These are phyloP conservation scores for Danionella dracula DNA, from an alignment of 2,797 vertebrate genomes.

Conservation along the genomic window DNA sequence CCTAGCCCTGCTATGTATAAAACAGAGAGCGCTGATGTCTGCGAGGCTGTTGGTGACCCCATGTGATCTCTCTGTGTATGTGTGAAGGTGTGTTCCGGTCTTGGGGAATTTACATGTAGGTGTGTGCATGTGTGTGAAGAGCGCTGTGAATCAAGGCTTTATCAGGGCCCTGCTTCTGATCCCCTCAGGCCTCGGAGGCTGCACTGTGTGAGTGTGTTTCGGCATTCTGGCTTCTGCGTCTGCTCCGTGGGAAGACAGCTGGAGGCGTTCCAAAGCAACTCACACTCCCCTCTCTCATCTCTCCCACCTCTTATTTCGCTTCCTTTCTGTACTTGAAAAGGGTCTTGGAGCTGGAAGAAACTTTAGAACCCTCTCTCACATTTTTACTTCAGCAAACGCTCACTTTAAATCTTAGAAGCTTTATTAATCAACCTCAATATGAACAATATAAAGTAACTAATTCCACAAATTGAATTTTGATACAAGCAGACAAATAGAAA, in stretches of 20 bases:
- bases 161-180: conserved; percentile 45
- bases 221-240: conserved; percentile 48
- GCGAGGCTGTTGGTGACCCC: conserved; percentile 68
- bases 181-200: conserved; percentile 44
- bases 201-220: conserved; percentile 39
- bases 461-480: too few relatives aligned
- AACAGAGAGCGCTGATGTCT: conserved; percentile 63
- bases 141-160: conserved; percentile 46
- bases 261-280: conserved; percentile 71
- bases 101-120: conserved; percentile 24
- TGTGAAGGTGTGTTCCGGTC: conserved; percentile 35
- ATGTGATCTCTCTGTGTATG: conserved; percentile 59
- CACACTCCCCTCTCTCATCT: conserved; percentile 53
- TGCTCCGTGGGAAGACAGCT: conserved; percentile 67
- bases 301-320: conserved; percentile 59
- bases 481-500: too few relatives aligned
- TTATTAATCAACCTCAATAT: conserved; percentile 1
- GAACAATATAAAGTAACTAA: neutral
- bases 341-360: conserved; percentile 33
- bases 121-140: conserved; percentile 39
- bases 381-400: conserved; percentile 17
- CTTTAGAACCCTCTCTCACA: conserved; percentile 59
- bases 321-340: conserved; percentile 47
- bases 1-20: conserved; percentile 53
- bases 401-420: conserved; percentile 9